These are phyloP conservation scores for Protonibea diacanthus DNA, from an alignment of 2,797 vertebrate species.

Conservation along the genomic window DNA sequence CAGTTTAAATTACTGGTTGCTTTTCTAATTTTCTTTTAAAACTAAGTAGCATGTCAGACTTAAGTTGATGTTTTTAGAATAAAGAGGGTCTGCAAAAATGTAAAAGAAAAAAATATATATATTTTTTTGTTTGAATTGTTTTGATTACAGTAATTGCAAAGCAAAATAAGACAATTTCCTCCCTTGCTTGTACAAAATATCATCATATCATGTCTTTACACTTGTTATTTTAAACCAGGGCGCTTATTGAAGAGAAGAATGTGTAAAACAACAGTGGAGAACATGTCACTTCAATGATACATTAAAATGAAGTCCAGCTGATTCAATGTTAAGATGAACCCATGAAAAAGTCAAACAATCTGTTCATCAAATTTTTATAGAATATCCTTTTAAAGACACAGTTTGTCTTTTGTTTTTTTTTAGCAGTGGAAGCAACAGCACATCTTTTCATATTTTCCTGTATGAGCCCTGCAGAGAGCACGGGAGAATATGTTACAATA, in stretches of 20 bases:
- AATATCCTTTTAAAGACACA: background rate
- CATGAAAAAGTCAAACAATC: conserved; percentile 27
- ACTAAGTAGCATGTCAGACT: conserved; percentile 11
- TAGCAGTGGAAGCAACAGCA: conserved; percentile 14
- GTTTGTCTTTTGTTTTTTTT: background rate
- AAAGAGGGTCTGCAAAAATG: background rate
- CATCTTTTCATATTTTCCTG: conserved; percentile 18
- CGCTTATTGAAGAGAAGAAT: background rate
- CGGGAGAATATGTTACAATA: conserved; percentile 22
- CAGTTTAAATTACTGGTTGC: conserved; percentile 39
- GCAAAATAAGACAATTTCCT: background rate
- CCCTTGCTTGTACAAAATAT: background rate
- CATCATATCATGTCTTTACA: background rate
- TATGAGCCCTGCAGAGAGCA: conserved; percentile 20
- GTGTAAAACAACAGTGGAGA: conserved; percentile 13
- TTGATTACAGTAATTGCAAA: background rate
- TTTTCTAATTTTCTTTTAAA: conserved; percentile 53
- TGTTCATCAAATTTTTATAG: background rate
- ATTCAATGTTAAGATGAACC: conserved; percentile 6
- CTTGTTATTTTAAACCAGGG: background rate
- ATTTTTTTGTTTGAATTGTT: conserved; percentile 5
- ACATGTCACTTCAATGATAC: background rate
- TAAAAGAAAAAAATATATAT: background rate
- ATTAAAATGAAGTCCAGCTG: conserved; percentile 15
- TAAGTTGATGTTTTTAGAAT: conserved; percentile 4